phyloP scores from a whole-genome alignment of 2,113 vertebrate species.

The Epinephelus lanceolatus region DNA sequence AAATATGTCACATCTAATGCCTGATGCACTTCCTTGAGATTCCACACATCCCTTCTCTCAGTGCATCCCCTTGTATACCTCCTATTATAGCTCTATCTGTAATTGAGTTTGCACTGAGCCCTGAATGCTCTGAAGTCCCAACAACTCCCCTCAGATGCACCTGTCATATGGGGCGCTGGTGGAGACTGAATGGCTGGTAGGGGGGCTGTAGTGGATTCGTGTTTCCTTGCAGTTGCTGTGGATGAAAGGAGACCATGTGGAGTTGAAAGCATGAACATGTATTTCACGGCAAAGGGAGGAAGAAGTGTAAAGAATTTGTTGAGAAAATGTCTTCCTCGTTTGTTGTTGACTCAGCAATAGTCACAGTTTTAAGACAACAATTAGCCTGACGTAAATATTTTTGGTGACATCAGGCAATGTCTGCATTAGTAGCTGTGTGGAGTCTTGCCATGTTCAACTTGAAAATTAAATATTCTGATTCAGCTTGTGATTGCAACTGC shows the following conservation, averaged over 20 bases:
- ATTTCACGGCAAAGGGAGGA: background rate
- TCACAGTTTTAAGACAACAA: background rate
- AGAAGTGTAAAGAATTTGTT: background rate
- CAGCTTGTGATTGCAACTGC: background rate
- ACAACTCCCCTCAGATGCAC: slow-evolving; percentile 48
- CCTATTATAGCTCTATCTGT: background rate
- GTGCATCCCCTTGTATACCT: background rate
- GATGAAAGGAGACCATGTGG: slow-evolving; percentile 1
- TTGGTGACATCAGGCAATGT: background rate
- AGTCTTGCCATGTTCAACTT: background rate
- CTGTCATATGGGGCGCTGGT: slow-evolving; percentile 38
- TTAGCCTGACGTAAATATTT: background rate
- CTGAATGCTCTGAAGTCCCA: slow-evolving; percentile 29
- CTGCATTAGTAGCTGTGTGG: background rate
- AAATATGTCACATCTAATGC: background rate
- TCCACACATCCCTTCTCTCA: background rate
- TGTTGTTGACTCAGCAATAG: background rate
- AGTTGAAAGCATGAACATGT: background rate
- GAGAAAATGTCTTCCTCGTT: background rate
- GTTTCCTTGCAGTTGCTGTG: slow-evolving; percentile 29
- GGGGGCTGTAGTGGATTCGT: slow-evolving; percentile 19
- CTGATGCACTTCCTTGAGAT: background rate
- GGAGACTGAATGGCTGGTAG: background rate
- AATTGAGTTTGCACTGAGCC: slow-evolving; percentile 3
- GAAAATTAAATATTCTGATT: background rate